Base-by-base conservation (phyloP, 2,888 invertebrate species). In the Polylopha cassiicola region DNA sequence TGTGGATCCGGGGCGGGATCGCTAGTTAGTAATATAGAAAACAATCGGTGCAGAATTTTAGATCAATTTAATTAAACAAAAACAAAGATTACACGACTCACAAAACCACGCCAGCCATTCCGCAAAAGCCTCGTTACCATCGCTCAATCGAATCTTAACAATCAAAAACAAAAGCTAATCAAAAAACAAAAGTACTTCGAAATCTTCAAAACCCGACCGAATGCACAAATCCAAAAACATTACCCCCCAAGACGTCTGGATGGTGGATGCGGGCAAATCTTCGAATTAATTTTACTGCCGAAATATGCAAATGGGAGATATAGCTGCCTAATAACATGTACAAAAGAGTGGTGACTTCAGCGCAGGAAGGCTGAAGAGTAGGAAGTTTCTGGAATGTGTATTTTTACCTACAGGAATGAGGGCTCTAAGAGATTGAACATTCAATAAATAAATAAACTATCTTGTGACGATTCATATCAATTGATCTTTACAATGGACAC, bases 271-370 rank as follows among this genome's bases (percentile, higher is more conserved):
- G 80, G 82, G 84, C 78, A 85, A 86, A 86, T 86, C 86, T 86
- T 85, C 82, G 86, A 86, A 86, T 86, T 86, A 86, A 86, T 86
- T 86, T 86, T 84, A 86, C 81, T 84, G 80, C 77, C 73, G 73
- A 82, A 86, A 86, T 86, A 86, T 86, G 86, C 86, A 86, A 86
- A 86, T 85, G 51, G 58, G 66, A 79, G 81, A 82, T 84, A 84
- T 77, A 82, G 72, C 80, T 64, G 78, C 71, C 82, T 85, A 86
- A 86, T 86, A 86, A 85, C 82, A 82, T 84, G 82, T 82, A 85
- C 86, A 81, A 86, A 86, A 86, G 85, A 85, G 84, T 85, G 82
- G 85, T 73, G 84, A 78, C 74, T 79, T 54, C 64, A 58, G 68
- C 67, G 69, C 65, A 67, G 65, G 61, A 65, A 65, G 59, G 61